phyloP scores from a whole-genome alignment of 2,888 invertebrate genomes.

The Mayetiola destructor region DNA sequence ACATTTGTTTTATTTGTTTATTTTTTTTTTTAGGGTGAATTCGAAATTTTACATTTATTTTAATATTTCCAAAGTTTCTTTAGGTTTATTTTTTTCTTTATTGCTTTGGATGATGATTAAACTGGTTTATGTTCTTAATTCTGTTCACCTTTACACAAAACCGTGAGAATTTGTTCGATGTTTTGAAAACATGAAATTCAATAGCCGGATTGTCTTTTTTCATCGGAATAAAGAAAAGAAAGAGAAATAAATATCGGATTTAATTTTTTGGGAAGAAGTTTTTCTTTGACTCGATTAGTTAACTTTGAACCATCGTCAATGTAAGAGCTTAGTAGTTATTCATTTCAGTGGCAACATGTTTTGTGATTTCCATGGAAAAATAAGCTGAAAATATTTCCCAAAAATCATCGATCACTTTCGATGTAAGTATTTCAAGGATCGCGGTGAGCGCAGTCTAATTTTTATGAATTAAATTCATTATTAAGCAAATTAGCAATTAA shows the following conservation, averaged over 20 bases:
- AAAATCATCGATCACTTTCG: no score
- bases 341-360: no score
- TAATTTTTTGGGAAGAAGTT: neutral
- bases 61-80: no score
- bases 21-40: neutral
- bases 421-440: no score
- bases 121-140: slow-evolving; percentile 3
- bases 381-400: no score
- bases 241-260: neutral
- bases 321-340: slow-evolving; percentile 8
- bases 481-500: no score
- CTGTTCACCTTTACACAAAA: neutral
- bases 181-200: neutral
- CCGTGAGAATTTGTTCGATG: neutral
- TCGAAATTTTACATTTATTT: no score
- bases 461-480: no score
- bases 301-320: slow-evolving; percentile 6
- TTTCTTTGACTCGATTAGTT: neutral
- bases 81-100: no score
- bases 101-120: no score
- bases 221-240: neutral
- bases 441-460: no score
- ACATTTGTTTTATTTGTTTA: neutral
- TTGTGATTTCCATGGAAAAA: no score
- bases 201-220: neutral